Percentiles rank a stretch among this genome's conserved stretches.
phyloP scores from a whole-genome alignment of 2,888 invertebrate genomes.

The Prionchulus punctatus region DNA sequence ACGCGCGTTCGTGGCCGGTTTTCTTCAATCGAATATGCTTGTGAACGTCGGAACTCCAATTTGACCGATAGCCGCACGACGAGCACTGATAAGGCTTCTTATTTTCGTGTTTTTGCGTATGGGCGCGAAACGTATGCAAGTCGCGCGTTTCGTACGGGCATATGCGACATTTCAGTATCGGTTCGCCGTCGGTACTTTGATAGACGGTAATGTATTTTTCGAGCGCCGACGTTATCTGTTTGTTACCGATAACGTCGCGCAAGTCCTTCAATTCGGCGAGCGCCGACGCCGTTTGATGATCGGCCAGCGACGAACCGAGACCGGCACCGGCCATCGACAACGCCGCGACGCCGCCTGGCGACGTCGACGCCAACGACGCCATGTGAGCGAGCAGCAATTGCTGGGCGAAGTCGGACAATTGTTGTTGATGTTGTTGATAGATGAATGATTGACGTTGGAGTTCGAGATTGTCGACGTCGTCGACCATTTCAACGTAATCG shows the following conservation, averaged over 20 bases:
- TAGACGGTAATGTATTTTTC: neutral
- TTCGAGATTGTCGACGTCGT: too few species aligned
- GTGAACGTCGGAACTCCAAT: slow-evolving; percentile 92
- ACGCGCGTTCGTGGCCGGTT: slow-evolving; percentile 1
- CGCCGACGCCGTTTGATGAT: neutral
- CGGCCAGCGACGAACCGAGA: neutral
- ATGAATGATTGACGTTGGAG: neutral
- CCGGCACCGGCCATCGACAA: neutral
- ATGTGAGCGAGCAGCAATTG: neutral
- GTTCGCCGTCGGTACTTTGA: neutral
- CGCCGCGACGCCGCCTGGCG: neutral
- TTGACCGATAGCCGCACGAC: slow-evolving; percentile 74
- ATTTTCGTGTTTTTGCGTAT: slow-evolving; percentile 77
- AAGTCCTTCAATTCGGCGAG: neutral
- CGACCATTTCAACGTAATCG: too few species aligned
- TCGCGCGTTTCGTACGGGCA: slow-evolving; percentile 7
- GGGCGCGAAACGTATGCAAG: slow-evolving; percentile 55
- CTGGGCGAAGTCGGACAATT: neutral
- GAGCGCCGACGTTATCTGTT: neutral
- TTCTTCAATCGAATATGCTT: slow-evolving; percentile 75
- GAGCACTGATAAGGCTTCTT: slow-evolving; percentile 86
- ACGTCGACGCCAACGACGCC: neutral
- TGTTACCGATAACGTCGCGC: neutral
- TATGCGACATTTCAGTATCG: neutral
- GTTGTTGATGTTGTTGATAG: neutral